Evolutionary conservation across 2,113 vertebrate species (phyloP), one percentile per base, ranked within the genome.

Genomic region (Odobenus rosmarus): DNA sequence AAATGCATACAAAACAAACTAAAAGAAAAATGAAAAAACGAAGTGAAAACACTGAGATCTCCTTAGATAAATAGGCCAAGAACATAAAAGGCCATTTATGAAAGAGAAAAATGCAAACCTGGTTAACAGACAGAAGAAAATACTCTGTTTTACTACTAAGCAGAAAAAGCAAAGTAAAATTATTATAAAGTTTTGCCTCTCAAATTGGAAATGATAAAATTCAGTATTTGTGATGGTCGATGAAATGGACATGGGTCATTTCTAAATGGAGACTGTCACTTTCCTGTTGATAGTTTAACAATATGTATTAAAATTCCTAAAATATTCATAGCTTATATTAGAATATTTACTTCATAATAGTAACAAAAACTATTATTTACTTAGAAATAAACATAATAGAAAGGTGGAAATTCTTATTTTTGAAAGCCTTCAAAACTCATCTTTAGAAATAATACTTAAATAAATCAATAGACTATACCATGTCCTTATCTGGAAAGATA

Each of bases 321-420:
- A 87, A 69, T 82, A 93, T 14, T 93, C 28, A 62, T 59, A 81
- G 53, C 15, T 92, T 57, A 82, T 46, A 42, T 74, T 74, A 92
- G 84, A 85, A 61, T 64, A 67, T 26, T 19, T 10, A 42, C 53
- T 83, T 94, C 18, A 49, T n/a, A 88, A 24, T 24, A 88, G 33
- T 33, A 79, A 74, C 67, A 95, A 76, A 76, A 9, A 26, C 5
- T 28, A 28, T 39, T 72, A 88, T 4, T 9, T 57, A 57, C 57
- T 71, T 62, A 64, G 19, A 95, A 93, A 79, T 51, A 87, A 96
- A 82, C 53, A 91, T 87, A 76, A 39, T 90, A 28, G 77, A 90
- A 89, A 82, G 39, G 24, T n/a, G 3, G 24, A 76, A 26, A 39
- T n/a, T 91, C 55, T 64, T 12, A 64, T 36, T 88, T 92, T 89